Percentiles rank a stretch among this genome's conserved stretches.
phyloP scores from a whole-genome alignment of 1,140 invertebrate species.

The Vanessa atalanta region DNA sequence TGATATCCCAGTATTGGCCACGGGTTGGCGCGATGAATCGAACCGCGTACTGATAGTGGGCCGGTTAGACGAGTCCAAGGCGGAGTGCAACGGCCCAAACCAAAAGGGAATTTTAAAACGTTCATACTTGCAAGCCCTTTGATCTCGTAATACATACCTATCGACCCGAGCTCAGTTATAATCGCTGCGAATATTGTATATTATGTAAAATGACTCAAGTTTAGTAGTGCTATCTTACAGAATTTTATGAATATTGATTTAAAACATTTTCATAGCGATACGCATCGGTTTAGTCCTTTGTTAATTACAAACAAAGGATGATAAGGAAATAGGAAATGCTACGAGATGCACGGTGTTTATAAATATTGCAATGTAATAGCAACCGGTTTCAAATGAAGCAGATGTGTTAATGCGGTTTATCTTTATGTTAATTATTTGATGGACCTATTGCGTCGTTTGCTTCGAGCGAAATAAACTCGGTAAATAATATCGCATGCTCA shows the following conservation, averaged over 20 bases:
- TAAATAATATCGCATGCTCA: neutral
- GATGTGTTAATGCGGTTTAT: slow-evolving; percentile 34
- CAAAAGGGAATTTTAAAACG: slow-evolving; percentile 76
- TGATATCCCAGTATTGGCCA: slow-evolving; percentile 69
- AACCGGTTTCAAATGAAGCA: slow-evolving; percentile 26
- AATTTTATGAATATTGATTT: neutral
- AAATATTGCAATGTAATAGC: slow-evolving; percentile 42
- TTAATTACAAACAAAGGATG: slow-evolving; percentile 43
- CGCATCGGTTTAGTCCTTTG: slow-evolving; percentile 26
- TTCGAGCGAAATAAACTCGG: neutral
- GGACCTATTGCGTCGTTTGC: slow-evolving; percentile 38
- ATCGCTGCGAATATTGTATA: neutral
- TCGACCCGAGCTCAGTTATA: neutral
- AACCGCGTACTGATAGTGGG: slow-evolving; percentile 73
- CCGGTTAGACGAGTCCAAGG: slow-evolving; percentile 77
- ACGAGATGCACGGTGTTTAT: slow-evolving; percentile 44
- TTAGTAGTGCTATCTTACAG: neutral
- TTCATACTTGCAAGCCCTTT: slow-evolving; percentile 71
- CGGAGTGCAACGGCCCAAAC: slow-evolving; percentile 77
- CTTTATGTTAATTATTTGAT: slow-evolving; percentile 47
- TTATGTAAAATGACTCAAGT: neutral
- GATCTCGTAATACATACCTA: slow-evolving; percentile 54
- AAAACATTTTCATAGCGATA: neutral
- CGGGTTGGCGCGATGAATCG: slow-evolving; percentile 73
- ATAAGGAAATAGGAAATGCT: slow-evolving; percentile 56